Conservation (phyloP, 1,140 invertebrate genomes). For the Helicoverpa armigera region DNA sequence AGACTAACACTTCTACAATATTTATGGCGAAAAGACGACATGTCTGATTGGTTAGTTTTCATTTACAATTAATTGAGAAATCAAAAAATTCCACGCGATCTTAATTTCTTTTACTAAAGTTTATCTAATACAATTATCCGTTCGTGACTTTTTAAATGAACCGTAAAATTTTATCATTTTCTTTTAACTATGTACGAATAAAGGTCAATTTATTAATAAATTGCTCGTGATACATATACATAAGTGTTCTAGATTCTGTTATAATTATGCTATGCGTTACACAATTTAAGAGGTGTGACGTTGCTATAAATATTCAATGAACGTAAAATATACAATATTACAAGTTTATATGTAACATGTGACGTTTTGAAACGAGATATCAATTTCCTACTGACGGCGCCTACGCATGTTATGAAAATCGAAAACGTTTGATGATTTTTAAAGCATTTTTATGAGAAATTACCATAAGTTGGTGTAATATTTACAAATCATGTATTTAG, state of each 20-base stretch:
- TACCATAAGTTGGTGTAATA: too few species aligned
- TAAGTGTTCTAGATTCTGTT: neutral
- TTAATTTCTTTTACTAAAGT: too few species aligned
- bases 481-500: too few species aligned
- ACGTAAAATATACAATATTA: neutral
- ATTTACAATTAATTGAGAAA: too few species aligned
- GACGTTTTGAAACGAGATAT: neutral
- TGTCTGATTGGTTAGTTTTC: too few species aligned
- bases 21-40: too few species aligned
- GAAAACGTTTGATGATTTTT: neutral
- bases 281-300: conserved; percentile 10
- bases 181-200: neutral
- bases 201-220: conserved; percentile 5
- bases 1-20: neutral
- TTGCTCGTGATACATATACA: neutral
- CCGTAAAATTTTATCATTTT: conserved; percentile 24
- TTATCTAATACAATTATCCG: neutral
- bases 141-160: neutral
- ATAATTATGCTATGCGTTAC: conserved; percentile 10
- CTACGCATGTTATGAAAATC: neutral
- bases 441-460: neutral
- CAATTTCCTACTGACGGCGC: neutral
- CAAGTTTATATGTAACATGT: neutral
- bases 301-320: conserved; percentile 4
- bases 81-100: too few species aligned